These are phyloP conservation scores for Hypotaenidia okinawae DNA, from an alignment of 2,797 vertebrate species.

Conservation along the genomic window DNA sequence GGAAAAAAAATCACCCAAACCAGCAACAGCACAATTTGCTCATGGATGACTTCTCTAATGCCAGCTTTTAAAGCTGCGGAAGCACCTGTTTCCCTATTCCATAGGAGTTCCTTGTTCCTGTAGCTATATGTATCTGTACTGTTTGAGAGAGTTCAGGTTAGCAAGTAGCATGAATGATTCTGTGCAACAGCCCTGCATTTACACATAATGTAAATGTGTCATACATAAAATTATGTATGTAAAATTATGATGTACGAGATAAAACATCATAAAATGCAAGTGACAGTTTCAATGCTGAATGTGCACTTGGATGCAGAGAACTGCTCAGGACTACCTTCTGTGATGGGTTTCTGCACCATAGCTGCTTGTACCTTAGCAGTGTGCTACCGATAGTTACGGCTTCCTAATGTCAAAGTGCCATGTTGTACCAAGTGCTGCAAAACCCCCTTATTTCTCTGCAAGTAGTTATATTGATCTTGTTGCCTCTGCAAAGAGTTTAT, in stretches of 20 bases:
- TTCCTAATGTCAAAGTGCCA: not conserved
- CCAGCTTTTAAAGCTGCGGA: not conserved
- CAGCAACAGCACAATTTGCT: not conserved
- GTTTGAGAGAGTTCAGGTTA: not conserved
- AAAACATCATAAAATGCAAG: not conserved
- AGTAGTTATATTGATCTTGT: not conserved
- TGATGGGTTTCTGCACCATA: not conserved
- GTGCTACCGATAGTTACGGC: not conserved
- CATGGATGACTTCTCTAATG: not conserved
- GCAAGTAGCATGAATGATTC: not conserved
- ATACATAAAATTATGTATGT: too few species aligned
- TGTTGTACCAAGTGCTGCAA: not conserved
- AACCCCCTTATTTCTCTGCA: not conserved
- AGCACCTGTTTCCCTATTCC: not conserved
- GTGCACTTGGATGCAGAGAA: not conserved
- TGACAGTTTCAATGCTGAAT: not conserved
- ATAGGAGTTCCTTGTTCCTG: not conserved
- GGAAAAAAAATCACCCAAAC: not conserved
- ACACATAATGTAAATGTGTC: too few species aligned
- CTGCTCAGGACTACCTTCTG: not conserved
- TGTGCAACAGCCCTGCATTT: not conserved
- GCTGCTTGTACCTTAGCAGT: not conserved
- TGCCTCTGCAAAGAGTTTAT: not conserved
- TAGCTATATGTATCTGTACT: not conserved
- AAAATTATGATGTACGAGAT: too few species aligned